Evolutionary conservation across 2,888 invertebrate species (phyloP), one percentile per base, ranked within the genome.

Genomic region (Drosophila recens): DNA sequence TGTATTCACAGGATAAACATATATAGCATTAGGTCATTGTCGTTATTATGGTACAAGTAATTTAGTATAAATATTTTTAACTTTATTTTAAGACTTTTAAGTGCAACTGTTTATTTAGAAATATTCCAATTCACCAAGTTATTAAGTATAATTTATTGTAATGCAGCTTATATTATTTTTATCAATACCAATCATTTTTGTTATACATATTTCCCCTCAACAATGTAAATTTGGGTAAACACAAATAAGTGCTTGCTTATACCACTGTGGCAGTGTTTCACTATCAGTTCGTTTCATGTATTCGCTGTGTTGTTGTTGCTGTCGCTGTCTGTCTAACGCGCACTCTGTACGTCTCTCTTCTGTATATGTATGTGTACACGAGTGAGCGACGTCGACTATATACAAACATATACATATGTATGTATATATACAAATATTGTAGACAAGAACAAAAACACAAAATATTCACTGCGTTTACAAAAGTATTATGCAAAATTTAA

Each of bases 191-290:
- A 20, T 20, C 2, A 20, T 20, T 20, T n/a, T 11, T 15, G 2
- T 48, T 43, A 15, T 20, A 36, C 38, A 33, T 58, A 10, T 42
- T 13, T 38, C 42, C 10, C 20, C 20, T 3, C 20, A 20, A 17
- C 38, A 13, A 38, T 40, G 13, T 13, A 23, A 51, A 51, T 8
- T 9, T n/a, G 13, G 9, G 20, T 36, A 36, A n/a, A 51, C 13
- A 43, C 53, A 13, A n/a, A n/a, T n/a, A n/a, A n/a, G n/a, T 20
- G 56, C 20, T 34, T 13, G 8, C 11, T 38, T 15, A 42, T 36
- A 40, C 69, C 79, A 82, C 69, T 71, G 80, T 84, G 63, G 54
- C 57, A 66, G 63, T 87, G 82, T 82, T 82, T 67, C 82, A 87
- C 63, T 82, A 82, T 82, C 87, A 82, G 69, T 72, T 67, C 62